Conservation (phyloP, 2,888 invertebrate species). For the Stenotaenia linearis region DNA sequence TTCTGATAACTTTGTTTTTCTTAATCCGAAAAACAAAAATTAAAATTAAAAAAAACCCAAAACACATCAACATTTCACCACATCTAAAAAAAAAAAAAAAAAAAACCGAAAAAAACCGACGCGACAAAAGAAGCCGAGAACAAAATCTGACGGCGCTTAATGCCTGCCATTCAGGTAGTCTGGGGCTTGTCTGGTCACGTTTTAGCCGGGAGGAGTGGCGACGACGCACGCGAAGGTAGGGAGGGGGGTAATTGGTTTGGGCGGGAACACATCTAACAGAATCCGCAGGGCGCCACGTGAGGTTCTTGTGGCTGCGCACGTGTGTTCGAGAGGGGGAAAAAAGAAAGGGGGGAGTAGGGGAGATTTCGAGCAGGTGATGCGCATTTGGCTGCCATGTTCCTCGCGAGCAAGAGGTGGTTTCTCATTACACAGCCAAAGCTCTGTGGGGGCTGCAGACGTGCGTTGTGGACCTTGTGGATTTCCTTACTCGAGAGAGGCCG, state of each 20-base stretch:
- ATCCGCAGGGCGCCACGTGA: not conserved
- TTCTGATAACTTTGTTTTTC: too few species aligned
- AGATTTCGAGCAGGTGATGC: not conserved
- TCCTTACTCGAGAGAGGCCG: too few species aligned
- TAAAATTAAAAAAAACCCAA: too few species aligned
- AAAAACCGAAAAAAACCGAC: too few species aligned
- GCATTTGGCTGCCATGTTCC: not conserved
- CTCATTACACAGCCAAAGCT: not conserved
- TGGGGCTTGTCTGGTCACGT: not conserved
- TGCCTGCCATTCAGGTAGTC: not conserved
- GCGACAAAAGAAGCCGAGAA: not conserved
- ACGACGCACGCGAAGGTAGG: not conserved
- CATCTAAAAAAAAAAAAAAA: too few species aligned
- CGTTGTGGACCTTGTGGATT: not conserved
- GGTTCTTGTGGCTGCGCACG: not conserved
- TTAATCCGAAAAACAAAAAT: too few species aligned
- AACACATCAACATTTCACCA: too few species aligned
- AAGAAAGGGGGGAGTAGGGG: too few species aligned
- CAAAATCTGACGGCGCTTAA: not conserved
- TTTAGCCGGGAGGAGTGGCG: not conserved
- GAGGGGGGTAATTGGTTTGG: not conserved
- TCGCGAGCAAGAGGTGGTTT: not conserved
- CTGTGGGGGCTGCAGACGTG: not conserved
- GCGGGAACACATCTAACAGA: not conserved
- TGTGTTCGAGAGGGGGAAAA: not conserved